Conservation (phyloP, 2,113 vertebrate species). For the Stomatorhinus ivindoensis region DNA sequence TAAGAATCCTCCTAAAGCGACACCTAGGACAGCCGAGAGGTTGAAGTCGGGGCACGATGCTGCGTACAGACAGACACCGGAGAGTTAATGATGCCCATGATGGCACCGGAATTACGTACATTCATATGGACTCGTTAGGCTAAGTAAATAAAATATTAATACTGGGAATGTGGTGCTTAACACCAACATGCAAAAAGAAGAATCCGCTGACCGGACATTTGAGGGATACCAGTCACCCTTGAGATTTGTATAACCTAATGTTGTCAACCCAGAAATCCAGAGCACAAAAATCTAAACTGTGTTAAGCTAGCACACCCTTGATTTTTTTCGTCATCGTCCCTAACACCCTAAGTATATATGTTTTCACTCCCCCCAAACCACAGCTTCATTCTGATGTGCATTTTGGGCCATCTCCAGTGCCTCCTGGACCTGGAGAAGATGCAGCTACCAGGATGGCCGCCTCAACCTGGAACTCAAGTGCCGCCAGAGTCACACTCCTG, state of each 20-base stretch:
- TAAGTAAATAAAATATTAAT: neutral
- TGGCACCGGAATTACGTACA: neutral
- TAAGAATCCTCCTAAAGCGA: slow-evolving; percentile 87
- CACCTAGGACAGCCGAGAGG: slow-evolving; percentile 72
- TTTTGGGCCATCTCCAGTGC: neutral
- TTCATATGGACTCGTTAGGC: neutral
- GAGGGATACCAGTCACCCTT: neutral
- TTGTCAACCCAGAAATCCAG: neutral
- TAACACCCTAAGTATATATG: neutral
- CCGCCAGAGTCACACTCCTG: neutral
- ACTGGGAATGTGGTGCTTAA: neutral
- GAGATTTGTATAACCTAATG: neutral
- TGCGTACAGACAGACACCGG: slow-evolving; percentile 26
- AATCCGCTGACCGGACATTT: neutral
- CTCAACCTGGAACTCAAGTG: too few species aligned
- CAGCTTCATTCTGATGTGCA: neutral
- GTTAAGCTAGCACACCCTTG: neutral
- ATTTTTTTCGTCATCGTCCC: neutral
- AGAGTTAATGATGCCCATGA: neutral
- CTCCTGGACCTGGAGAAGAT: neutral
- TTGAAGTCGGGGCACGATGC: slow-evolving; percentile 53
- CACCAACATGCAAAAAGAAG: neutral
- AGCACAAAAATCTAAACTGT: slow-evolving; percentile 11
- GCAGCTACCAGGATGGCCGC: too few species aligned
- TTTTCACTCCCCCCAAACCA: neutral